Percentiles rank a stretch among this genome's conserved stretches.
phyloP scores from a whole-genome alignment of 2,113 vertebrate species.

The Oryzias melastigma region DNA sequence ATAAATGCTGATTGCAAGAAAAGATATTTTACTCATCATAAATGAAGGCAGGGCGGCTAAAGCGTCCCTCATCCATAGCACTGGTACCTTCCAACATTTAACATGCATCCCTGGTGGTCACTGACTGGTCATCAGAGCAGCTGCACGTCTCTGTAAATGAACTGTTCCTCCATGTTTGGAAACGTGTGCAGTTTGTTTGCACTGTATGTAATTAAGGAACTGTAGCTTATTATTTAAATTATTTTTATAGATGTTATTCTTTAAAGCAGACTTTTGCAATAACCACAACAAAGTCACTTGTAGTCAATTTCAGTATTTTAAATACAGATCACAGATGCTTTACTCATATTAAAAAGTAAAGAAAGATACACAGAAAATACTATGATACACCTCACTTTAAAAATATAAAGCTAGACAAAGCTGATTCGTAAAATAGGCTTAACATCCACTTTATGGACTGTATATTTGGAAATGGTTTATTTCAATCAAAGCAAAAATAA shows the following conservation, averaged over 20 bases:
- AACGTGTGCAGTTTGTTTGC: slow-evolving; percentile 45
- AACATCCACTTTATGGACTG: too few relatives aligned
- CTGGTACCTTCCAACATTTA: slow-evolving; percentile 36
- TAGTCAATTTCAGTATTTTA: background rate
- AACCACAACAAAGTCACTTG: too few relatives aligned
- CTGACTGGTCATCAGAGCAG: slow-evolving; percentile 31
- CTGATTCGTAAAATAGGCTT: too few relatives aligned
- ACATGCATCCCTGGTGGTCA: background rate
- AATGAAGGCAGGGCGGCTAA: background rate
- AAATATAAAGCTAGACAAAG: too few relatives aligned
- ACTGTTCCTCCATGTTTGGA: slow-evolving; percentile 19
- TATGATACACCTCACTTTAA: too few relatives aligned
- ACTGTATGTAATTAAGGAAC: slow-evolving; percentile 48
- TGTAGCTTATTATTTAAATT: slow-evolving; percentile 75
- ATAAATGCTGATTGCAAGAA: too few relatives aligned
- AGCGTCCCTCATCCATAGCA: slow-evolving; percentile 5
- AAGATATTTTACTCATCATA: background rate
- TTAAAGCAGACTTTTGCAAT: slow-evolving; percentile 51
- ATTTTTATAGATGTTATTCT: slow-evolving; percentile 58
- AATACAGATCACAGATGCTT: slow-evolving; percentile 24
- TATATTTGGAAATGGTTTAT: too few relatives aligned
- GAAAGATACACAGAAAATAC: background rate
- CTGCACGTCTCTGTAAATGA: slow-evolving; percentile 27
- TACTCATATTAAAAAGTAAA: slow-evolving; percentile 20
- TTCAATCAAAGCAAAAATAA: too few relatives aligned